Evolutionary conservation across 2,797 vertebrate species (phyloP).

Genomic region (Tauraco hartlaubi): DNA sequence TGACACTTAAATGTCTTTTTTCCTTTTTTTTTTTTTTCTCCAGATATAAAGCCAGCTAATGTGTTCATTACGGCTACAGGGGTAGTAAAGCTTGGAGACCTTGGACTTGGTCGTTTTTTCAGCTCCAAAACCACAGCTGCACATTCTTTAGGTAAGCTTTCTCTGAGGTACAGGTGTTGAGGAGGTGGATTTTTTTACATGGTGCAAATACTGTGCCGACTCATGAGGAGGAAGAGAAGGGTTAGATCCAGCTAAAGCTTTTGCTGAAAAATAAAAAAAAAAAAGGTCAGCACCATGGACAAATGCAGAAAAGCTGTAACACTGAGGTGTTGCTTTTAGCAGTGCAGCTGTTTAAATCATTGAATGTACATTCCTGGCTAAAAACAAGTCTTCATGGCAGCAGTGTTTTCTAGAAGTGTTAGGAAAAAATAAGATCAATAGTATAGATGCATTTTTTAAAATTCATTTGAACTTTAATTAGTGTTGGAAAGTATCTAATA

Average conservation of each 20-base stretch:
- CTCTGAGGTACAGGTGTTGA: not conserved
- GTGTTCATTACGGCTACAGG: constrained; percentile 99
- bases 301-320: not conserved
- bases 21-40: constrained; percentile 10
- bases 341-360: not conserved
- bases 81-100: constrained; percentile 96
- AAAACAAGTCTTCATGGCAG: constrained; percentile 8
- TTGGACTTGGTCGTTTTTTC: constrained; percentile 97
- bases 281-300: not conserved
- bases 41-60: constrained; percentile 98
- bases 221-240: not conserved
- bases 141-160: constrained; percentile 93
- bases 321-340: not conserved
- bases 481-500: not conserved
- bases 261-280: not conserved
- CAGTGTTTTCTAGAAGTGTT: constrained; percentile 49
- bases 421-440: constrained; percentile 3
- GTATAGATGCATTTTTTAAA: not conserved
- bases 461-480: not conserved
- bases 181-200: not conserved
- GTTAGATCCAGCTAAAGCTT: not conserved
- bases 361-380: constrained; percentile 44
- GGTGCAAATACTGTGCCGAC: not conserved
- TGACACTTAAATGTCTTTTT: not conserved
- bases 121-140: constrained; percentile 98